A percentile compares a stretch with the other conserved stretches of the same genome.
Conservation (phyloP, 2,888 invertebrate species). For the Chalcosyrphus nemorum region DNA sequence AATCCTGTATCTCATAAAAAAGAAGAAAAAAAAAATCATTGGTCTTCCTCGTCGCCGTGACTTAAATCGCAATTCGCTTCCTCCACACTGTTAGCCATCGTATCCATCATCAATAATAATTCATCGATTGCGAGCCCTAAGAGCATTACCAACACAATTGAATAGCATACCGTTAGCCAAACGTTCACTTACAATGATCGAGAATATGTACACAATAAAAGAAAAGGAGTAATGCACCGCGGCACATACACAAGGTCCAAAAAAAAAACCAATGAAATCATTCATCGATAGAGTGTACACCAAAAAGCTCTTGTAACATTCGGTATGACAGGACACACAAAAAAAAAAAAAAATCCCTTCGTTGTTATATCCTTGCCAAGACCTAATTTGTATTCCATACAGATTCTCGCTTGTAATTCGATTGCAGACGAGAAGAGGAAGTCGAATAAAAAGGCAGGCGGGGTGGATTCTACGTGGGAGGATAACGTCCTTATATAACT, state of each 20-base stretch:
- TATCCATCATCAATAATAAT: not conserved
- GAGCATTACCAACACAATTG: not conserved
- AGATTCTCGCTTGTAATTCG: slow-evolving; percentile 13
- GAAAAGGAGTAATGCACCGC: not conserved
- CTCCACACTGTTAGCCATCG: not conserved
- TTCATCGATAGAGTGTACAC: not conserved
- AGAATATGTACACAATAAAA: not conserved
- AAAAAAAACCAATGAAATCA: not conserved
- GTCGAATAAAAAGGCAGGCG: not conserved
- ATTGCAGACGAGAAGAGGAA: slow-evolving; percentile 1
- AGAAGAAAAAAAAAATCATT: too few species aligned
- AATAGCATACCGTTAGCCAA: not conserved
- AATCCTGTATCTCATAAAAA: not conserved
- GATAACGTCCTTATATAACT: slow-evolving; percentile 2
- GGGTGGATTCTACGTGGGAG: not conserved
- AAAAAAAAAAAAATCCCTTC: not conserved
- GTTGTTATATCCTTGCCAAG: not conserved
- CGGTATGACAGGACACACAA: not conserved
- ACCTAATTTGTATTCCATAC: slow-evolving; percentile 49
- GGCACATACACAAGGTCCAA: not conserved
- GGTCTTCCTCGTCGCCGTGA: not conserved
- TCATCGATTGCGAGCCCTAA: not conserved
- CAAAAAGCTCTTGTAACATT: not conserved
- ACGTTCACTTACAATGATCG: not conserved
- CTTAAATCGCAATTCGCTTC: not conserved